phyloP scores from a whole-genome alignment of 2,113 vertebrate genomes.

The Semnornis frantzii region DNA sequence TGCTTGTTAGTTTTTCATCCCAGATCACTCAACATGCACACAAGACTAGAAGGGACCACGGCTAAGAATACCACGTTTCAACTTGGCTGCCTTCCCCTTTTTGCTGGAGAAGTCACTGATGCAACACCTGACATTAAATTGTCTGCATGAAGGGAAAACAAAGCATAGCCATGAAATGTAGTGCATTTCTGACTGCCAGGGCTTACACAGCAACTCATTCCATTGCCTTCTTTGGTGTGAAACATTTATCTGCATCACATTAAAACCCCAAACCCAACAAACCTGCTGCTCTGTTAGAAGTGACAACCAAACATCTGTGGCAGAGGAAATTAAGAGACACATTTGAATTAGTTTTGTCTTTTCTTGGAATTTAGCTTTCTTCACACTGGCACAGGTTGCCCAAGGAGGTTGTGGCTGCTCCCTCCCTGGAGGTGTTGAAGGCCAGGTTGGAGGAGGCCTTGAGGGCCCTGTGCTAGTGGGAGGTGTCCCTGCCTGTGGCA shows the following conservation, averaged over 20 bases:
- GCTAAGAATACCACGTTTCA: constrained; percentile 54
- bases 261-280: not conserved
- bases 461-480: too few species aligned
- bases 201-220: not conserved
- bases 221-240: not conserved
- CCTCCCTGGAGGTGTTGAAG: too few species aligned
- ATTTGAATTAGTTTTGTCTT: not conserved
- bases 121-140: constrained; percentile 30
- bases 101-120: constrained; percentile 21
- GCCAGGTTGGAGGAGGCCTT: too few species aligned
- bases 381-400: not conserved
- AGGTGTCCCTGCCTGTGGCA: too few species aligned
- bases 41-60: constrained; percentile 62
- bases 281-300: not conserved
- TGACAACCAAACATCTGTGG: not conserved
- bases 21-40: constrained; percentile 72
- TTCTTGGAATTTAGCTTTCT: not conserved
- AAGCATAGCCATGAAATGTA: not conserved
- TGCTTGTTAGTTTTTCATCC: constrained; percentile 89
- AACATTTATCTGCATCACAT: not conserved
- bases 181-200: not conserved
- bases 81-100: constrained; percentile 45
- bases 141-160: constrained; percentile 55
- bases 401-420: too few species aligned
- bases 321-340: not conserved